Evolutionary conservation across 2,888 invertebrate genomes (phyloP), one percentile per base, ranked within the genome.

Genomic region (Synanthedon andrenaeformis): DNA sequence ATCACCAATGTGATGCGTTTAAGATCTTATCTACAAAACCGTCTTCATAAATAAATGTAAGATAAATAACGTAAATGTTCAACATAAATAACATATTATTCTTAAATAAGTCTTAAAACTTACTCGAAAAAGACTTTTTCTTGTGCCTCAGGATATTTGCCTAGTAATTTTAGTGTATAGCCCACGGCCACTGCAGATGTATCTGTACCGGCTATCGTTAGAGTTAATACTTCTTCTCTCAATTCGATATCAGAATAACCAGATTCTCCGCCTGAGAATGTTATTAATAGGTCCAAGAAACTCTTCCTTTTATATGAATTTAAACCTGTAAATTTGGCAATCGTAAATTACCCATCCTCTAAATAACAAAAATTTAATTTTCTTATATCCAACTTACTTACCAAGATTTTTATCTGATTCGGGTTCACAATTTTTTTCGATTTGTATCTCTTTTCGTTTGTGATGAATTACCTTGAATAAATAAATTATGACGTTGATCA

Each of bases 161-260:
- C 84, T 17, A 89, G 60, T 52, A 89, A 66, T 60, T 77, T 74
- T 50, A 89, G 58, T 0, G 84, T 80, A 60, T 77, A 88, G 0
- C 88, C 82, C 6, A 80, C 67, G 2, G 77, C 74, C 0, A 82
- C 77, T 0, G 89, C 85, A 1, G 89, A 83, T 0, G 89, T 89
- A 52, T 89, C 87, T 6, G 88, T 86, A 41, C 90, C 90, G 14
- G 90, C 91, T 11, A 90, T 67, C 54, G 88, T 82, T 55, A 91
- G 76, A 0, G 90, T 90, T 52, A 90, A 71, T 0, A 90, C 81
- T 72, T 91, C 91, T 60, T 91, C 90, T 55, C 89, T 71, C 3
- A 91, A 60, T 59, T 91, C 90, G 42, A 77, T 61, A 58, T 90
- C 79, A 0, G 82, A 88, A 48, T 89, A 89, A 19, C 88, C 88